Conservation (phyloP, 2,888 invertebrate species). For the Chymomyza caudatula region DNA sequence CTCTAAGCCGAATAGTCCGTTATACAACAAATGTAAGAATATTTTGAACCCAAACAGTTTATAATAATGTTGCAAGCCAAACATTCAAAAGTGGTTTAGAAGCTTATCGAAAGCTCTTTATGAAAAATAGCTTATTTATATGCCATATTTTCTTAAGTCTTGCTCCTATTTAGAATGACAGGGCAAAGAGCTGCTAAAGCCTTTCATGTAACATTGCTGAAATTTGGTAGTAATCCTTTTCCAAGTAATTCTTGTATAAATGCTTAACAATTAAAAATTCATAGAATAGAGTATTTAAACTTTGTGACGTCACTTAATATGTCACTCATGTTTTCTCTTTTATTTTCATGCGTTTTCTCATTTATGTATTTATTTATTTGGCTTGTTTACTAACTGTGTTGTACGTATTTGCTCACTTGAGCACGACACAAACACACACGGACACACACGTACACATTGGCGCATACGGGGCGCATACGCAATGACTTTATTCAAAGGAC, state of each 20-base stretch:
- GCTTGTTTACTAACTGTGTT: constrained; percentile 23
- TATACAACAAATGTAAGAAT: too few relatives aligned
- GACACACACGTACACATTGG: neutral
- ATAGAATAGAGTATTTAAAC: neutral
- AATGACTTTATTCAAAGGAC: constrained; percentile 14
- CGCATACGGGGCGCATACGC: constrained; percentile 48
- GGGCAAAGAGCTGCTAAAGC: too few relatives aligned
- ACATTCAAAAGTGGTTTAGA: too few relatives aligned
- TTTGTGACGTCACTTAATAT: neutral
- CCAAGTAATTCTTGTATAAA: neutral
- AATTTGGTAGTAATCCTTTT: neutral
- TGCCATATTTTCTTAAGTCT: too few relatives aligned
- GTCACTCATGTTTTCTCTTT: neutral
- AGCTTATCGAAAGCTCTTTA: too few relatives aligned
- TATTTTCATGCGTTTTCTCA: constrained; percentile 25
- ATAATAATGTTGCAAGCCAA: too few relatives aligned
- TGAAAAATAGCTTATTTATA: too few relatives aligned
- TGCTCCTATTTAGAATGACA: too few relatives aligned
- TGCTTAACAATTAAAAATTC: too few relatives aligned
- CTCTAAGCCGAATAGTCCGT: too few relatives aligned
- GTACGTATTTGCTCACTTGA: constrained; percentile 21
- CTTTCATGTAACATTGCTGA: too few relatives aligned
- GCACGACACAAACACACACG: neutral
- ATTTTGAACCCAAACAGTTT: too few relatives aligned
- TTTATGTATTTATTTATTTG: constrained; percentile 31